Conservation (phyloP, 2,797 vertebrate species). For the Rhinella marina region DNA sequence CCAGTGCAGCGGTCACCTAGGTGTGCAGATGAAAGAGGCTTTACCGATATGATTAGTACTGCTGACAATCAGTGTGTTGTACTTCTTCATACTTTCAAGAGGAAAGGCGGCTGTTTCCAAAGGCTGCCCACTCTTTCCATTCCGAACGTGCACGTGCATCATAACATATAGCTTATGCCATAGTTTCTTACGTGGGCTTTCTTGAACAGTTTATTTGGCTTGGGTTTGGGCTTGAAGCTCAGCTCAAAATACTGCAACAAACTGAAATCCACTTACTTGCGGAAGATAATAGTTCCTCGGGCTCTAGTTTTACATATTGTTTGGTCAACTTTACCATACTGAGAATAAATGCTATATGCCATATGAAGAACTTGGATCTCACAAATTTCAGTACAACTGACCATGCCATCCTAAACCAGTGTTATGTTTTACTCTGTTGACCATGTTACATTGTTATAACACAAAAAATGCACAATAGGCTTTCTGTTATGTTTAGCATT, state of each 20-base stretch:
- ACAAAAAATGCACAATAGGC: too few species aligned
- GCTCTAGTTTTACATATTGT: not conserved
- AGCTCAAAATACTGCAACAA: not conserved
- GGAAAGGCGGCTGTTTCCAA: constrained; percentile 48
- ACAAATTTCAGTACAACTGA: not conserved
- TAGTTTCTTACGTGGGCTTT: not conserved
- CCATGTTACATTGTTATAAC: not conserved
- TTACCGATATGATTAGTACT: constrained; percentile 66
- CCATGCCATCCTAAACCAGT: not conserved
- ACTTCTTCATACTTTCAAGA: constrained; percentile 58
- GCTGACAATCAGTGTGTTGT: constrained; percentile 58
- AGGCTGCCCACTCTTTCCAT: constrained; percentile 21
- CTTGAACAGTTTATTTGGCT: not conserved
- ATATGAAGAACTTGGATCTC: not conserved
- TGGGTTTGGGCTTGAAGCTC: not conserved
- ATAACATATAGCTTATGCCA: not conserved
- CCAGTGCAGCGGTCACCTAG: constrained; percentile 68
- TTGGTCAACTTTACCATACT: not conserved
- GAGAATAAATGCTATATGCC: not conserved
- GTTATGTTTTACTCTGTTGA: not conserved
- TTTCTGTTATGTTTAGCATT: too few species aligned
- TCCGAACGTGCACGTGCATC: not conserved
- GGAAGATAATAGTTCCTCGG: not conserved
- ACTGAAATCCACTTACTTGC: not conserved
- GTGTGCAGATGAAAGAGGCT: constrained; percentile 67